A percentile compares a stretch with the other conserved stretches of the same genome.
These are phyloP conservation scores for Centropus bengalensis DNA, from an alignment of 2,113 vertebrate genomes.

Conservation along the genomic window DNA sequence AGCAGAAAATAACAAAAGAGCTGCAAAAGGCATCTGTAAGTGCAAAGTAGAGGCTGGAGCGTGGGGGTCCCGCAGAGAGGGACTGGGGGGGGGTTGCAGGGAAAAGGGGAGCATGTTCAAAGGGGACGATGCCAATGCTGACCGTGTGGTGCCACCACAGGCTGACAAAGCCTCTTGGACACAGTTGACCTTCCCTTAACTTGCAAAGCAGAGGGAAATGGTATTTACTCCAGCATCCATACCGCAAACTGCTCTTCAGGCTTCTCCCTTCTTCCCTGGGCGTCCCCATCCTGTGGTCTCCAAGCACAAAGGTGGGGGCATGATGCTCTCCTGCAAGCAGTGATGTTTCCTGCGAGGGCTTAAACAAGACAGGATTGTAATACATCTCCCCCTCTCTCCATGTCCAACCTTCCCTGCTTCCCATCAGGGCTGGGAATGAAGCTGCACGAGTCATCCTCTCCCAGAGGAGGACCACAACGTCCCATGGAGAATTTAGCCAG, in stretches of 20 bases:
- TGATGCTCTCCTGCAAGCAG: background rate
- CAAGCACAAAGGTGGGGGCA: accelerated
- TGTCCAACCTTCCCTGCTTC: background rate
- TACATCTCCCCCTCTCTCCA: accelerated
- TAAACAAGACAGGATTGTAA: accelerated
- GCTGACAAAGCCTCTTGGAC: background rate
- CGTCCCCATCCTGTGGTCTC: background rate
- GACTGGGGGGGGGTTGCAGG: background rate
- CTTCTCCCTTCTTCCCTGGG: background rate
- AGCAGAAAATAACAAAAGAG: slow-evolving; percentile 19
- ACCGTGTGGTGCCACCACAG: background rate
- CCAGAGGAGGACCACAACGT: background rate
- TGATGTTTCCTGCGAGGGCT: accelerated
- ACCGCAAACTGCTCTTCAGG: background rate
- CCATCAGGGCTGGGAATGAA: background rate
- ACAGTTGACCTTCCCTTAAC: accelerated
- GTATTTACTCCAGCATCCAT: background rate
- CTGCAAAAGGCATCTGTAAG: background rate
- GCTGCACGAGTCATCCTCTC: background rate
- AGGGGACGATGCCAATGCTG: background rate
- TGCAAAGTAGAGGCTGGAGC: background rate
- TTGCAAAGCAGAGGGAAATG: background rate
- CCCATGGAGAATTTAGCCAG: accelerated
- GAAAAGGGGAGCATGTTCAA: accelerated
- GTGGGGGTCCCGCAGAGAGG: background rate